These are phyloP conservation scores for Conus canariensis DNA, from an alignment of 2,888 invertebrate species.

Conservation along the genomic window DNA sequence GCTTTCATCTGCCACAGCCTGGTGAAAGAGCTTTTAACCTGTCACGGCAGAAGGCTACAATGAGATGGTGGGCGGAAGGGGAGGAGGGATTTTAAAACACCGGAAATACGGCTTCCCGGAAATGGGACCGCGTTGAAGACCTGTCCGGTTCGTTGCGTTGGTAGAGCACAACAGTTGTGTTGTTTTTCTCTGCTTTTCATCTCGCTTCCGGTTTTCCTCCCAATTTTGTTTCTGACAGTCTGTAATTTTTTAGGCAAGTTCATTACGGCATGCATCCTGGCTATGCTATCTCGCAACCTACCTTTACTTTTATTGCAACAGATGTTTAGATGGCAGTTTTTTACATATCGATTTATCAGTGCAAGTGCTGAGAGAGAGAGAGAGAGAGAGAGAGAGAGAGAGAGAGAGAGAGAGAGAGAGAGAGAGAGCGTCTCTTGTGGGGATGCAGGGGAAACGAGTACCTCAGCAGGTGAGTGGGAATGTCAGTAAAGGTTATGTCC, in stretches of 20 bases:
- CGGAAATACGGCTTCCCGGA: constrained; percentile 20
- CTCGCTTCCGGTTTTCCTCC: background rate
- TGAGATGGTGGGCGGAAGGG: background rate
- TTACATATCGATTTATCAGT: no score
- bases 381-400: no score
- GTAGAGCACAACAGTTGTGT: background rate
- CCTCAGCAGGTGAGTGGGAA: no score
- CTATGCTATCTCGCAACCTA: no score
- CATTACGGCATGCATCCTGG: no score
- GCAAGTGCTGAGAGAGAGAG: no score
- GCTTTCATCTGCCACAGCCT: background rate
- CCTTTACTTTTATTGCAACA: no score
- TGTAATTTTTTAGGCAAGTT: background rate
- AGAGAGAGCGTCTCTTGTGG: no score
- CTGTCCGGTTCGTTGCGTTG: background rate
- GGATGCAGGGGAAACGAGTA: no score
- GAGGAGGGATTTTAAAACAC: background rate
- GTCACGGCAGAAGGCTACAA: background rate
- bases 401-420: no score
- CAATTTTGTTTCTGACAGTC: background rate
- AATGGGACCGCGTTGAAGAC: background rate
- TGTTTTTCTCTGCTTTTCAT: background rate
- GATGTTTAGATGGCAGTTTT: no score
- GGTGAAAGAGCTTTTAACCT: background rate
- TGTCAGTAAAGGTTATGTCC: no score